phyloP scores from a whole-genome alignment of 2,113 vertebrate species.

The Syngnathus scovelli region DNA sequence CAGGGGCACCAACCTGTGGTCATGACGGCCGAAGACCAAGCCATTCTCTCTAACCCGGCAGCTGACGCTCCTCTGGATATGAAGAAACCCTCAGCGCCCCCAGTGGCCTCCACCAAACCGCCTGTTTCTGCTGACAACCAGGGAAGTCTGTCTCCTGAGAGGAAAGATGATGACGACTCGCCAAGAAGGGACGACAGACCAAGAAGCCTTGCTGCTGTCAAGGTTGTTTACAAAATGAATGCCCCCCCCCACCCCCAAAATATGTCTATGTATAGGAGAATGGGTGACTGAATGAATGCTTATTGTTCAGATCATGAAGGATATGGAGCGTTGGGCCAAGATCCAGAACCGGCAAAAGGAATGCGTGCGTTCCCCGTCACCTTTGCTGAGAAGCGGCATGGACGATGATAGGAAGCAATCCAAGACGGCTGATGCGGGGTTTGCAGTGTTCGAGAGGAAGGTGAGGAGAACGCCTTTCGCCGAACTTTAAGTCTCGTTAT shows the following conservation, averaged over 20 bases:
- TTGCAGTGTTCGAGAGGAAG: slow-evolving; percentile 77
- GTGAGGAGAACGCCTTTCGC: slow-evolving; percentile 39
- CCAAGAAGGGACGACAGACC: slow-evolving; percentile 72
- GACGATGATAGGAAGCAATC: slow-evolving; percentile 68
- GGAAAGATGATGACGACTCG: slow-evolving; percentile 63
- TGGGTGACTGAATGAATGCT: background rate
- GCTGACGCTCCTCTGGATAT: slow-evolving; percentile 65
- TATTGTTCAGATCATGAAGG: slow-evolving; percentile 74
- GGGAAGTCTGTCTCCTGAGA: slow-evolving; percentile 36
- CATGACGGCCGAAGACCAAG: slow-evolving; percentile 60
- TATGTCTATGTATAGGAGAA: background rate
- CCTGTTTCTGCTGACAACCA: background rate
- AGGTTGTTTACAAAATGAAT: slow-evolving; percentile 50
- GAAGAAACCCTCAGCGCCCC: slow-evolving; percentile 44
- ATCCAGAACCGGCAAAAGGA: slow-evolving; percentile 79
- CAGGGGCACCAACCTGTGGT: slow-evolving; percentile 42
- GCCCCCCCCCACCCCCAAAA: too few species aligned
- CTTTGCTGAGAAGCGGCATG: slow-evolving; percentile 52
- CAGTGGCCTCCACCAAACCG: background rate
- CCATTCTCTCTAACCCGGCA: slow-evolving; percentile 63
- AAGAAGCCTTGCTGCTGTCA: slow-evolving; percentile 72
- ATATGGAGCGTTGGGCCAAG: slow-evolving; percentile 81
- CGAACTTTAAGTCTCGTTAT: background rate
- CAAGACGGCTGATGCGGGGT: slow-evolving; percentile 75
- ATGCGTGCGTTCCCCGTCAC: slow-evolving; percentile 62